Base-by-base conservation (phyloP, 2,797 vertebrate species). In the Gila robusta region DNA sequence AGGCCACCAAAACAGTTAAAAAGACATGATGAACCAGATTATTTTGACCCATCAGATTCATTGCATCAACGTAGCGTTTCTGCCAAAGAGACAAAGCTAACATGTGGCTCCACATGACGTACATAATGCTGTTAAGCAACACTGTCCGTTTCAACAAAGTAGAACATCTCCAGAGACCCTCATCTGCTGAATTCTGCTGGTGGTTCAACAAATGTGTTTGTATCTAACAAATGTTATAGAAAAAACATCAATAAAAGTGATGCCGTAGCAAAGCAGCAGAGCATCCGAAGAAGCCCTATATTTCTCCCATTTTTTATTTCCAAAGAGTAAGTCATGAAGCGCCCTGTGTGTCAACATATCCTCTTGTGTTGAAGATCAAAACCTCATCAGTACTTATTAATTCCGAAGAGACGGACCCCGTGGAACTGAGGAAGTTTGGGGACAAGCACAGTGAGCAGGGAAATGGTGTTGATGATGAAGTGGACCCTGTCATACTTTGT, bases 371-470 rank as follows among this genome's bases (percentile, higher is more conserved):
- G 19, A 23, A 79, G 82, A 64, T 71, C 72, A 85, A 82, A 73
- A 52, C 44, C 35, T 37, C 28, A 89, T 99, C 96, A 99, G 95
- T 99, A 99, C 91, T 98, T 98, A 94, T 99, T 99, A 94, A 99
- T 99, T 89, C 98, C 98, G 92, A 99, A 99, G 94, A 99, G 97
- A 83, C 98, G 96, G 84, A 99, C 98, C 2, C 98, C 98, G 0
- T 99, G 98, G 85, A 99, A 93, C 95, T 99, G 98, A n/a, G 98
- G 98, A 91, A 99, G 95, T 91, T 99, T 99, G 91, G 98, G 98
- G 91, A 99, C 98, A 90, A 99, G 96, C 49, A 99, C 98, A 0
- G 94, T 95, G 90, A 96, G 95, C 91, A 96, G 85, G 82, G 98
- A 99, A 88, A 98, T 95, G 0, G 98, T 99, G 95, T 99, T 99